A percentile compares a stretch with the other conserved stretches of the same genome.
phyloP scores from a whole-genome alignment of 2,113 vertebrate genomes.

The Sorex araneus region DNA sequence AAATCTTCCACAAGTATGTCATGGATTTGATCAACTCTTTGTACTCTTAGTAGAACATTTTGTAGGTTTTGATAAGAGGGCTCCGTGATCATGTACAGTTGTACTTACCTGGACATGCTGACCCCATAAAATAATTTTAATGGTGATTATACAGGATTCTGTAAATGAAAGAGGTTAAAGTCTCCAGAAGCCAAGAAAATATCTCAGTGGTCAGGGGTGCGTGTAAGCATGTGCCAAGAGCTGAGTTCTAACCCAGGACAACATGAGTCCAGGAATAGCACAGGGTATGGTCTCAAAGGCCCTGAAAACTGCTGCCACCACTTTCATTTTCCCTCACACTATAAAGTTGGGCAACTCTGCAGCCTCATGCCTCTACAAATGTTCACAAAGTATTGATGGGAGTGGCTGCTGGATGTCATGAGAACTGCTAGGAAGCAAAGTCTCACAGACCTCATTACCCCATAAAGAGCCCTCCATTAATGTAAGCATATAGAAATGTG shows the following conservation, averaged over 20 bases:
- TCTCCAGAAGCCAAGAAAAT: slow-evolving; percentile 18
- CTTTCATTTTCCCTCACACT: too few relatives aligned
- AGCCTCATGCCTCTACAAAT: not conserved
- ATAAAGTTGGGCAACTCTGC: too few relatives aligned
- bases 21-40: not conserved
- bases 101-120: not conserved
- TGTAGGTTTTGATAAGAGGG: slow-evolving; percentile 76
- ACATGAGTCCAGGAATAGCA: too few relatives aligned
- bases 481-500: slow-evolving; percentile 77
- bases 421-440: not conserved
- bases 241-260: too few relatives aligned
- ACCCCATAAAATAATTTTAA: slow-evolving; percentile 74
- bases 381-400: too few relatives aligned
- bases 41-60: not conserved
- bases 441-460: too few relatives aligned
- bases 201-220: too few relatives aligned
- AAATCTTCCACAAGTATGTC: not conserved
- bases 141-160: slow-evolving; percentile 79
- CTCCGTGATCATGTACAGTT: slow-evolving; percentile 69
- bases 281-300: too few relatives aligned
- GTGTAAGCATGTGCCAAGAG: too few relatives aligned
- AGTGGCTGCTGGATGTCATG: too few relatives aligned
- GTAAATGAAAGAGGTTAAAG: slow-evolving; percentile 82
- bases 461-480: slow-evolving; percentile 43
- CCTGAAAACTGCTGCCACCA: too few relatives aligned